Percentiles rank a stretch among this genome's conserved stretches.
phyloP scores from a whole-genome alignment of 2,113 vertebrate species.

The Thamnaconus septentrionalis region DNA sequence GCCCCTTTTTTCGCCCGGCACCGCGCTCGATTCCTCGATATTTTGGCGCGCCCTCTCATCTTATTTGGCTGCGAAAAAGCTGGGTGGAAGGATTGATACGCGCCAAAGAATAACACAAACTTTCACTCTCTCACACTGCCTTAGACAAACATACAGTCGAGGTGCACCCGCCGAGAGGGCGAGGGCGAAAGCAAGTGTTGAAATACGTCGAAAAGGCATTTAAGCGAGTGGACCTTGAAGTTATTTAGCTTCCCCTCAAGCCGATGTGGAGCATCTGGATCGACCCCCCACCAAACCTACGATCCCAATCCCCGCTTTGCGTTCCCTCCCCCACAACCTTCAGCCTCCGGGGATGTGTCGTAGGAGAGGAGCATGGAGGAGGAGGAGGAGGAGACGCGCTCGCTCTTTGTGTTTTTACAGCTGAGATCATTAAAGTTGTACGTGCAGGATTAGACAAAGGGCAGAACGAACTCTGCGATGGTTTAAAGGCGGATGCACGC shows the following conservation, averaged over 20 bases:
- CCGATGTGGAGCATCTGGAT: slow-evolving; percentile 57
- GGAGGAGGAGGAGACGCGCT: slow-evolving; percentile 48
- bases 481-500: slow-evolving; percentile 1
- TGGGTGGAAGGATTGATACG: slow-evolving; percentile 45
- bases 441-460: slow-evolving; percentile 50
- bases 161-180: slow-evolving; percentile 46
- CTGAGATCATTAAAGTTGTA: slow-evolving; percentile 61
- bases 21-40: slow-evolving; percentile 34
- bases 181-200: slow-evolving; percentile 57
- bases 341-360: slow-evolving; percentile 42
- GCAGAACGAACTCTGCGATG: background rate
- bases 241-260: slow-evolving; percentile 67
- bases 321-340: slow-evolving; percentile 19
- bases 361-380: slow-evolving; percentile 48
- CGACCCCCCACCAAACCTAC: slow-evolving; percentile 12
- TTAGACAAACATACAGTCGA: slow-evolving; percentile 66
- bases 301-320: slow-evolving; percentile 15
- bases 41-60: slow-evolving; percentile 28
- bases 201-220: slow-evolving; percentile 67
- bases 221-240: slow-evolving; percentile 71
- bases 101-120: slow-evolving; percentile 62
- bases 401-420: slow-evolving; percentile 63
- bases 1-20: background rate
- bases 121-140: slow-evolving; percentile 63
- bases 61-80: slow-evolving; percentile 26